Conservation (phyloP, 2,113 vertebrate species). For the Perca schrenkii region DNA sequence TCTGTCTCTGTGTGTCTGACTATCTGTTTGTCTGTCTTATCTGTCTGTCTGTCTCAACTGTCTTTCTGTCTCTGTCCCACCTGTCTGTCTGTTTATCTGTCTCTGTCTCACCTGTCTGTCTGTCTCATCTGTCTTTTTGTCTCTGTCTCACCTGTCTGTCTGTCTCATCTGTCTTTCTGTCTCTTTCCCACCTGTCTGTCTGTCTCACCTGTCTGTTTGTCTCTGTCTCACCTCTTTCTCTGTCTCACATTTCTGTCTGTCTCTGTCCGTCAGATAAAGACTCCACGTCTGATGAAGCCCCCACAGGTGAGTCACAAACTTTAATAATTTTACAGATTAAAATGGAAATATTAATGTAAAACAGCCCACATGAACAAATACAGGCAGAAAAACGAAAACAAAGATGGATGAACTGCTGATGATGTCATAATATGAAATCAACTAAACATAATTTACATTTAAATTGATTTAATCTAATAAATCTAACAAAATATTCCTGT, state of each 20-base stretch:
- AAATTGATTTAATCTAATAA: too few relatives aligned
- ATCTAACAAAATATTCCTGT: too few relatives aligned
- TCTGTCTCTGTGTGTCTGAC: background rate
- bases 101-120: background rate
- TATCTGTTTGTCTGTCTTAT: background rate
- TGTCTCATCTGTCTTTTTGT: background rate
- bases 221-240: background rate
- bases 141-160: background rate
- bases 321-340: background rate
- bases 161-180: too few relatives aligned
- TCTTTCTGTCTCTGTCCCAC: too few relatives aligned
- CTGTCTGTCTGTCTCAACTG: background rate
- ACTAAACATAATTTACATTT: too few relatives aligned
- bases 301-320: conserved; percentile 75
- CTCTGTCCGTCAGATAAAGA: conserved; percentile 75
- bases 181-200: background rate
- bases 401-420: too few relatives aligned
- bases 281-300: conserved; percentile 82
- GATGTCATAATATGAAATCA: too few relatives aligned
- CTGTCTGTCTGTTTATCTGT: background rate
- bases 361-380: too few relatives aligned
- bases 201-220: background rate
- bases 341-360: too few relatives aligned
- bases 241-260: background rate
- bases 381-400: too few relatives aligned